Conservation (phyloP, 2,113 vertebrate species). For the Mixornis gularis region DNA sequence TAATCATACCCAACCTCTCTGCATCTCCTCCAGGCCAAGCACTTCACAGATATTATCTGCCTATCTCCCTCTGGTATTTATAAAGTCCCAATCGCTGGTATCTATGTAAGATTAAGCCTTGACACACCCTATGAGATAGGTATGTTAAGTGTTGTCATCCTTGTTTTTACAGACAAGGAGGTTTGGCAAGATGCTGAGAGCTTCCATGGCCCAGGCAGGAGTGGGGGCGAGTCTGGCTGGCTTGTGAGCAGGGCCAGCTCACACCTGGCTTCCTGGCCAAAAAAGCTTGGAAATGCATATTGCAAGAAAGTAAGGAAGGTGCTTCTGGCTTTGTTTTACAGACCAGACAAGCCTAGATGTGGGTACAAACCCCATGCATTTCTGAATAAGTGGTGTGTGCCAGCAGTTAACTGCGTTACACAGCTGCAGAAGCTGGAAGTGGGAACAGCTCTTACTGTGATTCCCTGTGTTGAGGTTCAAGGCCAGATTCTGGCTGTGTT, state of each 20-base stretch:
- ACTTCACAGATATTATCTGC: constrained; percentile 51
- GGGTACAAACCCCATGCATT: neutral
- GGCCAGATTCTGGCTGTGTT: neutral
- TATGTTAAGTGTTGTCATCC: constrained; percentile 48
- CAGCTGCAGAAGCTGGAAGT: neutral
- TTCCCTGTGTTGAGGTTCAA: neutral
- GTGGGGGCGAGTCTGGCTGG: neutral
- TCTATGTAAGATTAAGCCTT: constrained; percentile 43
- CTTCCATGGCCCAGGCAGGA: neutral
- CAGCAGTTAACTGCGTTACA: neutral
- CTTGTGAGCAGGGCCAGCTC: neutral
- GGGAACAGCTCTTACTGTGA: neutral
- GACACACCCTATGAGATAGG: constrained; percentile 51
- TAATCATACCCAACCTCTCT: neutral
- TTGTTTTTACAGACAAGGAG: constrained; percentile 53
- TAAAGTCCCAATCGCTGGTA: constrained; percentile 39
- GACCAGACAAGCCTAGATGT: neutral
- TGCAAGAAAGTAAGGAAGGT: neutral
- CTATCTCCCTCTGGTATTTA: constrained; percentile 44
- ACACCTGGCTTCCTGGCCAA: neutral
- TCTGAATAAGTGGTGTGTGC: neutral
- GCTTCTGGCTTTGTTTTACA: neutral
- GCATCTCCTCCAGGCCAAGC: constrained; percentile 40
- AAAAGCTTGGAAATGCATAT: neutral
- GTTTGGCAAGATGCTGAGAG: constrained; percentile 12